Percentiles rank a stretch among this genome's conserved stretches.
Evolutionary conservation across 2,888 invertebrate genomes (phyloP).

Genomic region (Pyralis farinalis): DNA sequence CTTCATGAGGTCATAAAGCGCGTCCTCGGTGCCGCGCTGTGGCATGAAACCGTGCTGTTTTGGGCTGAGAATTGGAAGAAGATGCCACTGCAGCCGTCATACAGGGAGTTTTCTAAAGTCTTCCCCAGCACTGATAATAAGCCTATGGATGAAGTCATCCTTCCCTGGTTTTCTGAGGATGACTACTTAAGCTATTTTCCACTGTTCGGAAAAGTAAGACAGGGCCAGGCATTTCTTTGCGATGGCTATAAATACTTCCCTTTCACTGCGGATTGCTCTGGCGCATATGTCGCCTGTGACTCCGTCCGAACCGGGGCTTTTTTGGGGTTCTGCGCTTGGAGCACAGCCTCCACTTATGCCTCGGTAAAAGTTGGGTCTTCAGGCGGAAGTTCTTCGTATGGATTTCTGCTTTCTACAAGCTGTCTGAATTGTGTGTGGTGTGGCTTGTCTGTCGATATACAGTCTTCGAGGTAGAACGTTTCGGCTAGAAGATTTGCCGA

Average conservation of each 20-base stretch:
- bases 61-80: too few relatives aligned
- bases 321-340: neutral
- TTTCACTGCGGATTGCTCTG: neutral
- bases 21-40: too few relatives aligned
- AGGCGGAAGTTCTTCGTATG: neutral
- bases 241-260: neutral
- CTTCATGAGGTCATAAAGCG: too few relatives aligned
- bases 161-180: too few relatives aligned
- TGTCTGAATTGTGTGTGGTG: neutral
- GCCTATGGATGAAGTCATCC: too few relatives aligned
- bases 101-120: too few relatives aligned
- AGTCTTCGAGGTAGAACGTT: conserved; percentile 8
- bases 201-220: neutral
- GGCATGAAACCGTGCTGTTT: too few relatives aligned
- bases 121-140: too few relatives aligned
- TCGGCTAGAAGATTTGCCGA: conserved; percentile 11
- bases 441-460: neutral
- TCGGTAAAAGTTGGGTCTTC: neutral
- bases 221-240: neutral
- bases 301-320: neutral
- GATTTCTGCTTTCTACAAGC: neutral
- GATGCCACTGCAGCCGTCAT: too few relatives aligned
- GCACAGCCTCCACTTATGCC: neutral
- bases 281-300: conserved; percentile 1
- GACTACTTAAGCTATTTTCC: too few relatives aligned